Conservation (phyloP, 2,113 vertebrate genomes). For the Pogonocichla stellata region DNA sequence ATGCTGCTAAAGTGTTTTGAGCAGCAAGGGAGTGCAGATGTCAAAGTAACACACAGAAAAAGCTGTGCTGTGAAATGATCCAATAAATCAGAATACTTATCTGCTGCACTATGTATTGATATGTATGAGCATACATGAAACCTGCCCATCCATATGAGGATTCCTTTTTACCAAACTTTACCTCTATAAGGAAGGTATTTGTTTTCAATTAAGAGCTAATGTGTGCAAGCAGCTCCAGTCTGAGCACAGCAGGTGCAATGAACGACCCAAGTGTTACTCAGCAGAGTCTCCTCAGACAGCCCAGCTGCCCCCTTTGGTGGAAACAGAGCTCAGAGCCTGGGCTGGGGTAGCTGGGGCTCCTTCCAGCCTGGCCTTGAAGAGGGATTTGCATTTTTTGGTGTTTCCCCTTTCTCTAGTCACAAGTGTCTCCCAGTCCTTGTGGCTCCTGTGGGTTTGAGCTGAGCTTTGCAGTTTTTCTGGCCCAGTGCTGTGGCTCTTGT, state of each 20-base stretch:
- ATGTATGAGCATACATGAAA: neutral
- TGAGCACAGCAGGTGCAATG: neutral
- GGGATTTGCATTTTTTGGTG: rapidly evolving
- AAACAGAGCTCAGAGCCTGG: neutral
- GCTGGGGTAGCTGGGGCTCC: neutral
- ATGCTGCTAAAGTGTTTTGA: neutral
- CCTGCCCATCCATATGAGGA: rapidly evolving
- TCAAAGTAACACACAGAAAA: neutral
- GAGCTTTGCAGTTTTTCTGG: neutral
- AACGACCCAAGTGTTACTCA: neutral
- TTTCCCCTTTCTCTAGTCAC: neutral
- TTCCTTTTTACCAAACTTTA: neutral
- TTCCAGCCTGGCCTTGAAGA: neutral
- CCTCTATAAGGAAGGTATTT: neutral
- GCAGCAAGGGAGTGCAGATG: neutral
- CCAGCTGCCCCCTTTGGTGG: neutral
- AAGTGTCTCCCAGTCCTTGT: rapidly evolving
- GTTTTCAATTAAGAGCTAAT: neutral
- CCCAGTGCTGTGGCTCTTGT: rapidly evolving
- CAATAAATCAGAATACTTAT: rapidly evolving
- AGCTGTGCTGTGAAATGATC: no score
- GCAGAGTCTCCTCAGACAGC: neutral
- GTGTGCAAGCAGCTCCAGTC: neutral
- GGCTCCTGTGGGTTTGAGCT: neutral
- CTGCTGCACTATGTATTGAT: rapidly evolving